phyloP scores from a whole-genome alignment of 2,797 vertebrate species.

The Simalia tracyae region DNA sequence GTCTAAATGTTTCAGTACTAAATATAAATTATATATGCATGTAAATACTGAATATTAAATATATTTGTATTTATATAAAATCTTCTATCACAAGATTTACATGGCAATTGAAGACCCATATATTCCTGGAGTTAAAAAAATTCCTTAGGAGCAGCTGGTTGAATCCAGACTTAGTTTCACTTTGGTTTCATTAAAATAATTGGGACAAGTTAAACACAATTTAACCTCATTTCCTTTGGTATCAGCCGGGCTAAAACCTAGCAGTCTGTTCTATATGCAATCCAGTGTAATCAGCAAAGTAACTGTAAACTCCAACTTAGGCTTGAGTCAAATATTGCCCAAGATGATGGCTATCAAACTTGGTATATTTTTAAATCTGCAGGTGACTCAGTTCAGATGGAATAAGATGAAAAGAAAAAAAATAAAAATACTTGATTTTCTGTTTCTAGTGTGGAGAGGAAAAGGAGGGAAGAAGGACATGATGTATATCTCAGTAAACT shows the following conservation, averaged over 20 bases:
- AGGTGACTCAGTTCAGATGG: not conserved
- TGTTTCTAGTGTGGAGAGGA: not conserved
- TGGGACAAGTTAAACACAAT: not conserved
- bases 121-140: not conserved
- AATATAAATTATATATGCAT: no score
- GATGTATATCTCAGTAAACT: not conserved
- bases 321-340: not conserved
- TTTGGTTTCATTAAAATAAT: not conserved
- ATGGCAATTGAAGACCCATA: not conserved
- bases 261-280: not conserved
- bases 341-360: not conserved
- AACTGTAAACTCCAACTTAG: not conserved
- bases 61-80: no score
- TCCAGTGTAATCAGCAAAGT: not conserved
- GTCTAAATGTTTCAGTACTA: no score
- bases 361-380: no score
- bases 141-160: not conserved
- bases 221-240: not conserved
- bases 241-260: not conserved
- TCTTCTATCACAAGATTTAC: no score
- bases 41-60: no score
- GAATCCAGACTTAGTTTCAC: not conserved
- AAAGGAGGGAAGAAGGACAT: not conserved
- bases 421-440: not conserved
- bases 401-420: not conserved